Evolutionary conservation across 2,888 invertebrate genomes (phyloP).

Genomic region (Euzophera pinguis): DNA sequence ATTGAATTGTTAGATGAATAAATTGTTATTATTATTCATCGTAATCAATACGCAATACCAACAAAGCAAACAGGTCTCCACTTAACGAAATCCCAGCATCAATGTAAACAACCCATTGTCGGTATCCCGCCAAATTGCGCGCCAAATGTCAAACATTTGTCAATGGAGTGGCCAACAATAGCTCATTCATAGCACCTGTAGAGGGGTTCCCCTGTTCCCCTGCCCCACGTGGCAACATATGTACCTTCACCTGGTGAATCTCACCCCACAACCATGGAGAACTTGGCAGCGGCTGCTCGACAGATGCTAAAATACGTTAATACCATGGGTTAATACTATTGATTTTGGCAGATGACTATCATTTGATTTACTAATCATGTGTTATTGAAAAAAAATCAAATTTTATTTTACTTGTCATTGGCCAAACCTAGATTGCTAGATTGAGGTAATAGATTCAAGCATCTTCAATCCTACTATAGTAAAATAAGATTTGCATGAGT

Average conservation of each 20-base stretch:
- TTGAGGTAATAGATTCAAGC: too few relatives aligned
- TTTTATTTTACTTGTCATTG: too few relatives aligned
- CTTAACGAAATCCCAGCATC: slow-evolving; percentile 30
- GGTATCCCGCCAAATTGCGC: slow-evolving; percentile 59
- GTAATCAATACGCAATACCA: not conserved
- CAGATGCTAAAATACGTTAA: slow-evolving; percentile 79
- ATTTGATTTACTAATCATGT: too few relatives aligned
- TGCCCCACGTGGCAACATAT: slow-evolving; percentile 63
- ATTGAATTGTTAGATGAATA: too few relatives aligned
- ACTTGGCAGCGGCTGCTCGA: slow-evolving; percentile 73
- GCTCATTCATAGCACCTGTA: slow-evolving; percentile 68
- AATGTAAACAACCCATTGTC: slow-evolving; percentile 54
- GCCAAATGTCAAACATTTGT: slow-evolving; percentile 65
- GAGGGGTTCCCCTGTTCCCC: slow-evolving; percentile 58
- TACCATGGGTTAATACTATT: slow-evolving; percentile 44
- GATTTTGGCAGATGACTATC: too few relatives aligned
- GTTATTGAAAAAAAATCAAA: too few relatives aligned
- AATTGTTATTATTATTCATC: not conserved
- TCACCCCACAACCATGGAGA: slow-evolving; percentile 63
- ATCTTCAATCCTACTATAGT: too few relatives aligned
- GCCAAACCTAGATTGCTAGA: too few relatives aligned
- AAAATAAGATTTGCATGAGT: too few relatives aligned
- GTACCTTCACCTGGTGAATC: slow-evolving; percentile 72
- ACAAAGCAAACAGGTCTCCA: slow-evolving; percentile 18
- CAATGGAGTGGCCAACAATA: slow-evolving; percentile 66